These are phyloP conservation scores for Rutilus rutilus DNA, from an alignment of 2,113 vertebrate genomes.

Conservation along the genomic window DNA sequence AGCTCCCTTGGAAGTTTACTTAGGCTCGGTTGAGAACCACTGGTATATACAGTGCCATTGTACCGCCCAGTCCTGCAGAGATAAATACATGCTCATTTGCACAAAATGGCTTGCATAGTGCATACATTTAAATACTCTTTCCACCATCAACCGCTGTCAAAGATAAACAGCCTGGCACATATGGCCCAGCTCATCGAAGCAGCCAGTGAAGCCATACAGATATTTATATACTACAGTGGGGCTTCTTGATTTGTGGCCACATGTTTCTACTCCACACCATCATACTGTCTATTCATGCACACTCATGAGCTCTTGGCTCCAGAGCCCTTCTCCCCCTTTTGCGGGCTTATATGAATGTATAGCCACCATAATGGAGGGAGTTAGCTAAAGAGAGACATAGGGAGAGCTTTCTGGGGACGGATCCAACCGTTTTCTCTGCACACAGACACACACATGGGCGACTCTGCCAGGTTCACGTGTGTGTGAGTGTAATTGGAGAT, in stretches of 20 bases:
- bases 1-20: not conserved
- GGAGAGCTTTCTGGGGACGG: constrained; percentile 10
- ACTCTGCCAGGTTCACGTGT: constrained; percentile 53
- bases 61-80: not conserved
- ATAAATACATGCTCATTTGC: constrained; percentile 47
- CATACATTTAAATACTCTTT: constrained; percentile 52
- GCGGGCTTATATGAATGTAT: constrained; percentile 24
- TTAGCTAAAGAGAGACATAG: constrained; percentile 20
- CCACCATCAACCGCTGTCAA: constrained; percentile 54
- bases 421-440: not conserved
- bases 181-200: constrained; percentile 66
- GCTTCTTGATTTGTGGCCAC: constrained; percentile 72
- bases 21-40: not conserved
- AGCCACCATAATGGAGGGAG: constrained; percentile 20
- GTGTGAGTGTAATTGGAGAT: constrained; percentile 64
- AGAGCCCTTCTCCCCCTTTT: constrained; percentile 14
- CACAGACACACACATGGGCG: constrained; percentile 31
- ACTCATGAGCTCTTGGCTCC: constrained; percentile 7
- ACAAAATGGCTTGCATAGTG: constrained; percentile 50
- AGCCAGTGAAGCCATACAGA: constrained; percentile 64
- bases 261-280: constrained; percentile 71
- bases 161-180: constrained; percentile 64
- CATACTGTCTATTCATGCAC: constrained; percentile 41
- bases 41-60: not conserved
- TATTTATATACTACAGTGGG: constrained; percentile 76